Evolutionary conservation across 2,113 vertebrate genomes (phyloP).

Genomic region (Ophiodon elongatus): DNA sequence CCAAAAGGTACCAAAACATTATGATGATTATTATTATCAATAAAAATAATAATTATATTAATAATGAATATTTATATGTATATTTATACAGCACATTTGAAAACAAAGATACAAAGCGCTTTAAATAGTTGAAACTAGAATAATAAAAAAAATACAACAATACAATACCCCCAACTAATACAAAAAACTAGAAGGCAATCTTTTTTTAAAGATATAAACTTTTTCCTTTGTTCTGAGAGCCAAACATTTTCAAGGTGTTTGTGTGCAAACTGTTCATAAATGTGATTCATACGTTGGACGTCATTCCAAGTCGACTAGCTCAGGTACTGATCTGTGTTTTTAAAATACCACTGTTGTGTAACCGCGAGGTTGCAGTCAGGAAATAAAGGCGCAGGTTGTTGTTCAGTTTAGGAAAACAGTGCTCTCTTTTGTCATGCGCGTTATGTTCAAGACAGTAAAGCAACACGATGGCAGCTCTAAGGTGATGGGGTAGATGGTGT

Average conservation of each 20-base stretch:
- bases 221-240: background rate
- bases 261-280: background rate
- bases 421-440: background rate
- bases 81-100: background rate
- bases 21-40: background rate
- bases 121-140: background rate
- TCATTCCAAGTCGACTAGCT: conserved; percentile 11
- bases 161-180: background rate
- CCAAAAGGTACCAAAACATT: background rate
- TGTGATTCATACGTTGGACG: background rate
- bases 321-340: conserved; percentile 12
- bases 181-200: background rate
- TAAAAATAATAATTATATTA: background rate
- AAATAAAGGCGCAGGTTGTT: conserved; percentile 16
- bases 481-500: background rate
- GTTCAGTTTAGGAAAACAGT: background rate
- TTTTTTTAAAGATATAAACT: no score
- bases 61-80: background rate
- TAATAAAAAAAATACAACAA: background rate
- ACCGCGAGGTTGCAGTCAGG: background rate
- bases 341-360: background rate
- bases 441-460: conserved; percentile 27
- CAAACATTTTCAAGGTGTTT: background rate
- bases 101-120: background rate
- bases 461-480: background rate